A percentile compares a stretch with the other conserved stretches of the same genome.
phyloP scores from a whole-genome alignment of 2,888 invertebrate genomes.

The Drosophila lutescens region DNA sequence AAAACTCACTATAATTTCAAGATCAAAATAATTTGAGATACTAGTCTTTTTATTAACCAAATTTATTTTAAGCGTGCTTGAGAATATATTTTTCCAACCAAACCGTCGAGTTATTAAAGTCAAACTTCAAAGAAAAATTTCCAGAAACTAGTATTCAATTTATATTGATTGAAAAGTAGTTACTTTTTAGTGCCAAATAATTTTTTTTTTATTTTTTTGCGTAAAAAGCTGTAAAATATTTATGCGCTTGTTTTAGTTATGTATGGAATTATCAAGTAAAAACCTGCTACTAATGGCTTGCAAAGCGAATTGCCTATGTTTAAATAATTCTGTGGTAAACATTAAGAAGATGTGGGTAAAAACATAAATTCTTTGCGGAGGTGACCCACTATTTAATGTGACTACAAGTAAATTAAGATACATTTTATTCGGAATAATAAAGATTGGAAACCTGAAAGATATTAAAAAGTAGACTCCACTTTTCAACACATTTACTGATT shows the following conservation, averaged over 20 bases:
- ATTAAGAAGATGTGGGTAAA: neutral
- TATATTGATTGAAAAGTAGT: too few relatives aligned
- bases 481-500: neutral
- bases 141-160: too few relatives aligned
- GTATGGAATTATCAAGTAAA: neutral
- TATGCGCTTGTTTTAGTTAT: neutral
- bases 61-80: too few relatives aligned
- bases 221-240: neutral
- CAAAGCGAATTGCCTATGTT: neutral
- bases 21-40: neutral
- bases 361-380: neutral
- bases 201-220: too few relatives aligned
- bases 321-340: too few relatives aligned
- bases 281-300: neutral
- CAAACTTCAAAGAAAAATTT: neutral
- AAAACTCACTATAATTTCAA: neutral
- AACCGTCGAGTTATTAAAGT: too few relatives aligned
- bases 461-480: neutral
- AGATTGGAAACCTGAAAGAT: neutral
- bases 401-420: neutral
- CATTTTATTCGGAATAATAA: neutral
- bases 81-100: too few relatives aligned
- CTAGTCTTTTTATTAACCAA: too few relatives aligned
- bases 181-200: too few relatives aligned
- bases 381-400: neutral